Evolutionary conservation across 2,113 vertebrate genomes (phyloP), one percentile per base, ranked within the genome.

Genomic region (Peromyscus polionotus): DNA sequence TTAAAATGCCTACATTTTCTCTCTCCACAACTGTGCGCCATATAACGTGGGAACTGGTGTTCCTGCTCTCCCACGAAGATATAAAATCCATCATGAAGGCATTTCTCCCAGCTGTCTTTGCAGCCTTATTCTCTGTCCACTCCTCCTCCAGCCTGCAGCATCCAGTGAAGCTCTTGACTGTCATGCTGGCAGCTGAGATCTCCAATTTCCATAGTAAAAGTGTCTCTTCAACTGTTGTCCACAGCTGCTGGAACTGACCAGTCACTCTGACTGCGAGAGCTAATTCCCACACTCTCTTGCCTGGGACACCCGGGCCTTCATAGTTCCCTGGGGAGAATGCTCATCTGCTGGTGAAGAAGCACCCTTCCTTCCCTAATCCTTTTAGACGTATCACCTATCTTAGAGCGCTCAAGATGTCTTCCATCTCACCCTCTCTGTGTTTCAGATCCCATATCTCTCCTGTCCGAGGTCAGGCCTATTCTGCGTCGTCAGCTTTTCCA

Each of bases 151-250:
- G 59, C 42, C 19, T 61, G 1, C 4, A 59, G 33, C 7, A 5
- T 77, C 57, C 42, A 76, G 31, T 3, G 51, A 10, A n/a, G 24
- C 12, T 65, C 68, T 65, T n/a, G 36, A 70, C 57, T 28, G 0
- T 77, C 73, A 77, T 45, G 48, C 91, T 80, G 83, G 42, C 5
- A 24, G 57, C 72, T 86, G 51, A 7, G 51, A 85, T 33, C 48
- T 79, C 31, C 36, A 85, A 65, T 95, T 92, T 94, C 85, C 80
- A 80, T 33, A 59, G 79, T 63, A 36, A 70, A 92, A 73, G 45
- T 61, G 31, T 7, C 33, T 79, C 16, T 80, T 57, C 28, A 31
- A 14, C 42, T 39, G 1, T 2, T 93, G 24, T 31, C 17, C 26
- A 24, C 14, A 51, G 36, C 68, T 72, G 67, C 51, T 36, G 45